Percentiles rank a stretch among this genome's conserved stretches.
Evolutionary conservation across 2,797 vertebrate genomes (phyloP).

Genomic region (Peromyscus melanophrys): DNA sequence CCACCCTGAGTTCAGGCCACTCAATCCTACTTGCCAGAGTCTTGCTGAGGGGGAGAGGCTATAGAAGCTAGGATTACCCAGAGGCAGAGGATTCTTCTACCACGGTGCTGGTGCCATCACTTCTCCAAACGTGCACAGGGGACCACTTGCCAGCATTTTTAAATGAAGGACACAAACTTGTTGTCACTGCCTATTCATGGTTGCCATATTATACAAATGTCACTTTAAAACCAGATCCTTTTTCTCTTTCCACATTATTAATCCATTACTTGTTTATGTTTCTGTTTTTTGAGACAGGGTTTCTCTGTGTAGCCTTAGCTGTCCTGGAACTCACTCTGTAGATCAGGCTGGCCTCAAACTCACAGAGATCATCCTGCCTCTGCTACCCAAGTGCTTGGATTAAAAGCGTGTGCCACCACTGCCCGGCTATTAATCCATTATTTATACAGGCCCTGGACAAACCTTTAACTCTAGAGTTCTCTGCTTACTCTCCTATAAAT

Average conservation of each 20-base stretch:
- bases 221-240: conserved; percentile 1
- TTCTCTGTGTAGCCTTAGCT: background rate
- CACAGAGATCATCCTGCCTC: background rate
- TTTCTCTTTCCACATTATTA: background rate
- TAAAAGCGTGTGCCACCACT: background rate
- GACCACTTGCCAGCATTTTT: background rate
- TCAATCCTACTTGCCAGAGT: too few species aligned
- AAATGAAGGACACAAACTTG: background rate
- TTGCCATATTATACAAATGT: background rate
- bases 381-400: background rate
- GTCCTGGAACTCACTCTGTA: background rate
- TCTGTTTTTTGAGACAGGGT: background rate
- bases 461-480: background rate
- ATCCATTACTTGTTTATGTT: background rate
- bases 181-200: conserved; percentile 35
- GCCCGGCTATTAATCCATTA: background rate
- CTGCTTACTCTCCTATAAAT: background rate
- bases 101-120: background rate
- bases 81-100: background rate
- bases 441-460: background rate
- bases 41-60: background rate
- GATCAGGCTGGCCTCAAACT: background rate
- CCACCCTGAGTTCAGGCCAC: background rate
- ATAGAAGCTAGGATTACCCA: background rate
- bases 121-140: background rate